Conservation (phyloP, 2,113 vertebrate genomes). For the Chloropsis hardwickii region DNA sequence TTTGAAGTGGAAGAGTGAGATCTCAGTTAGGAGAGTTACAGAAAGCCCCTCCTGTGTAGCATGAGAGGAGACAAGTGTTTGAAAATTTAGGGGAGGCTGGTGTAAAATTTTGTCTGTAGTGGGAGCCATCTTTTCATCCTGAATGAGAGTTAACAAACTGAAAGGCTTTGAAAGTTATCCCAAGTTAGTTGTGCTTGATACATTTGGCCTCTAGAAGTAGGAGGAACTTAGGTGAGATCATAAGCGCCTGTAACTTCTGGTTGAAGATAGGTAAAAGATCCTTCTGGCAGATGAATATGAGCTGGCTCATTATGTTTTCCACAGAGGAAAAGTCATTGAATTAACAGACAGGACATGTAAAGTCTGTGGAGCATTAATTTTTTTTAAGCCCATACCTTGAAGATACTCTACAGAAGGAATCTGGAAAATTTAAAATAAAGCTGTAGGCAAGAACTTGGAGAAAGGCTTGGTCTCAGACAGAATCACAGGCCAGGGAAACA, state of each 20-base stretch:
- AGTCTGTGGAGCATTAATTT: neutral
- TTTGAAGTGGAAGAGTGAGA: neutral
- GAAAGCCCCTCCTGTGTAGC: neutral
- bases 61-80: neutral
- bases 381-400: neutral
- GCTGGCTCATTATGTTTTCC: neutral
- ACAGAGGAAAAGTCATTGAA: neutral
- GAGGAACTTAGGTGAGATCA: neutral
- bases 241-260: neutral
- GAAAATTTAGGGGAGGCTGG: neutral
- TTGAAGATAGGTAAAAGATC: neutral
- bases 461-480: neutral
- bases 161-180: neutral
- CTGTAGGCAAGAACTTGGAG: neutral
- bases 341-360: neutral
- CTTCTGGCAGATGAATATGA: neutral
- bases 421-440: neutral
- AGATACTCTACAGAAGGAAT: neutral
- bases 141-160: neutral
- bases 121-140: neutral
- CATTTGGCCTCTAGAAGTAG: neutral
- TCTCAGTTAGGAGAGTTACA: neutral
- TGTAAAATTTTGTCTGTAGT: neutral
- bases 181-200: neutral
- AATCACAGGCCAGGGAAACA: neutral